Conservation (phyloP, 2,113 vertebrate species). For the Pteruthius melanotis region DNA sequence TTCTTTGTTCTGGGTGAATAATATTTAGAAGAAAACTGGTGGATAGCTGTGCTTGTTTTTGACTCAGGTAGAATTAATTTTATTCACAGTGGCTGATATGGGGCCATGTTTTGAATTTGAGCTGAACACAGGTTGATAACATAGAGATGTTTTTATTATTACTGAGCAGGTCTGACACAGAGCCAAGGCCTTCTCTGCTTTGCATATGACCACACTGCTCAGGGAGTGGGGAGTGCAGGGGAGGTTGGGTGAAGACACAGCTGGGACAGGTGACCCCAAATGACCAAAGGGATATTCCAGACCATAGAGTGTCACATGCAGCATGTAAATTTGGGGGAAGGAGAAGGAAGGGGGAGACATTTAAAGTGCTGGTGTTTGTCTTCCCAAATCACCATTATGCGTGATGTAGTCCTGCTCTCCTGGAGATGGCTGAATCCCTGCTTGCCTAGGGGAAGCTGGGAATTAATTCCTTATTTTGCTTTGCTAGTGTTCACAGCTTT, state of each 20-base stretch:
- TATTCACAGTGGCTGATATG: neutral
- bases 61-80: neutral
- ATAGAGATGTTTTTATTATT: neutral
- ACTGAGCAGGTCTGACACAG: neutral
- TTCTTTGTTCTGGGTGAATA: neutral
- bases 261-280: neutral
- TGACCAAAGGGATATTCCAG: neutral
- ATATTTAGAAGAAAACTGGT: neutral
- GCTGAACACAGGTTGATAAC: neutral
- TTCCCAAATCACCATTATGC: fast-evolving
- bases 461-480: neutral
- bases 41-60: neutral
- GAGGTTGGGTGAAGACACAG: neutral
- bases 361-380: neutral
- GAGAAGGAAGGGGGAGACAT: neutral
- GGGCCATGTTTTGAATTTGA: neutral
- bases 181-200: neutral
- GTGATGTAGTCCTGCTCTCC: neutral
- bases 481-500: neutral
- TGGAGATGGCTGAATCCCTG: neutral
- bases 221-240: too few relatives aligned
- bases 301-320: fast-evolving
- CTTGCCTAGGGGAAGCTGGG: neutral
- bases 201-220: fast-evolving
- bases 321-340: neutral